Base-by-base conservation (phyloP, 2,888 invertebrate species). In the Drosophila putrida region DNA sequence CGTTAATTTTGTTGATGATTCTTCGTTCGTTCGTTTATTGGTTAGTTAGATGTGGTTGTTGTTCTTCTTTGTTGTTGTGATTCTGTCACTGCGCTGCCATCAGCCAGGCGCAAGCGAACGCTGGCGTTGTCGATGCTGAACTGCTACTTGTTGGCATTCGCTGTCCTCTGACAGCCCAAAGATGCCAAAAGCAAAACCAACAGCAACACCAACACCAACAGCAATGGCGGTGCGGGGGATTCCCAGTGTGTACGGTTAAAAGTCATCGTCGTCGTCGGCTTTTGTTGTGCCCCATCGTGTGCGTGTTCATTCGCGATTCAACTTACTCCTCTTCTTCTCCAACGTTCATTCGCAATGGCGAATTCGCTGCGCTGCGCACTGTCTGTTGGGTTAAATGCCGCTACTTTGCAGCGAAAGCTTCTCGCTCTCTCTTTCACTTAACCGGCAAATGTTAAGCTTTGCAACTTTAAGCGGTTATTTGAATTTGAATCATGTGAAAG, bases 81-180 rank as follows among this genome's bases (percentile, higher is more conserved):
- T 61, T 38, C 55, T 65, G 49, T 50, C 58, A 67, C 65, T 75
- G 67, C 66, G 78, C 77, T 72, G 43, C 61, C 51, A 57, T 58
- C 53, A 58, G 62, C 60, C 59, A 59, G 67, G 72, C 76, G 75
- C 82, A 84, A 82, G 76, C 80, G 88, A 71, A 88, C 88, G 80
- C 82, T 82, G 76, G 70, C 82, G 80, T 76, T 79, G 78, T 88
- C 84, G 86, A 84, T 85, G 84, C 88, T 82, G 75, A 82, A 84
- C 79, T 84, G 84, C 84, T 84, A 84, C 84, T 88, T 84, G 84
- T 84, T 84, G 84, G 84, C 86, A 82, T 88, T 73, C 75, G 65
- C 53, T 57, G 66, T 71, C 75, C 81, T 72, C 83, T 58, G 71
- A 44, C 75, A 71, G 53, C 69, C 78, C 67, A 71, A 66, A 68